Base-by-base conservation (phyloP, 1,140 invertebrate genomes). In the Pseudomyrmex concolor region DNA sequence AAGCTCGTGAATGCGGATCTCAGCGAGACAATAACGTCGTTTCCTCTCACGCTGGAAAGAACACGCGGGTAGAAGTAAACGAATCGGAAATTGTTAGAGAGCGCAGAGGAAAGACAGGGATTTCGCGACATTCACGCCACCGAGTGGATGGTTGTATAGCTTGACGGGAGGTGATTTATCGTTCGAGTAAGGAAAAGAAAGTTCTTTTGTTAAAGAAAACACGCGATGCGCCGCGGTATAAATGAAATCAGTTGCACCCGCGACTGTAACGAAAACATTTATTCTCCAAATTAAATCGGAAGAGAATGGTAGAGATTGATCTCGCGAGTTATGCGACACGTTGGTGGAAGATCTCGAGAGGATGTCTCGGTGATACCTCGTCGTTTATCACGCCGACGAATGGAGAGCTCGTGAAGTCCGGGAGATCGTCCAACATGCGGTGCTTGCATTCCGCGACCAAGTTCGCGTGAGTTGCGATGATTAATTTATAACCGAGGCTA, bases 151-250 rank as follows among this genome's bases (percentile, higher is more conserved):
- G 9, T 51, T 15, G 13, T 9, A 15, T 45, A 9, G 54, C 15
- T 25, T 13, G 34, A 34, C 34, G 34, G 34, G 34, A 34, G 19
- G 13, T 89, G 87, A 89, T 88, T 89, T 88, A 89, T 89, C 73
- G 82, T 85, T 55, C 63, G 22, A 25, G 66, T 34, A 76, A 51
- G 57, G 9, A 48, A 45, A 15, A 51, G 5, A 22, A n/a, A 7
- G 17, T 8, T 9, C 3, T 22, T 15, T 51, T 9, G 15, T 22
- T 12, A 48, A 48, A 25, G 19, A 1, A 25, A 1, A 25, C 15
- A 54, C 1, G n/a, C 17, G 19, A 19, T 25, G 66, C 50, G 12
- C 5, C 17, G 45, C 17, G 45, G 45, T 25, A 15, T 55, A 12
- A 62, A 51, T 25, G 48, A 74, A 73, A 43, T 34, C 55, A 17